Percentiles rank a stretch among this genome's conserved stretches.
Evolutionary conservation across 2,113 vertebrate genomes (phyloP).

Genomic region (Myrmecobius fasciatus): DNA sequence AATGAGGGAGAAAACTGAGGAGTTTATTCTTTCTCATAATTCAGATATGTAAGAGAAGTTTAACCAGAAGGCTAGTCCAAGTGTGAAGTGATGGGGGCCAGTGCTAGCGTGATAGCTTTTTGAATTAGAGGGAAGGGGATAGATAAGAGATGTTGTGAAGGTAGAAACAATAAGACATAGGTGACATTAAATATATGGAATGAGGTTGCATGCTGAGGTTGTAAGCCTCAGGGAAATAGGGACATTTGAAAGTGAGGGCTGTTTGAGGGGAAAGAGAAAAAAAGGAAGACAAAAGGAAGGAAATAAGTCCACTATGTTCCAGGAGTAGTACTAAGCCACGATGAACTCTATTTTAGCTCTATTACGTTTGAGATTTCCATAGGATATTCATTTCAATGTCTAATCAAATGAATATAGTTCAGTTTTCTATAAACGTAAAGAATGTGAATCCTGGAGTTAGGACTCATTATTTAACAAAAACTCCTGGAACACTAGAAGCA

Average conservation of each 20-base stretch:
- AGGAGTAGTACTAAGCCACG: not conserved
- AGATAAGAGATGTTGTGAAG: not conserved
- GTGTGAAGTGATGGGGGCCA: not conserved
- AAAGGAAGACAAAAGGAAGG: not conserved
- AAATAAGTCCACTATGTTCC: not conserved
- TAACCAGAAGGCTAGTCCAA: not conserved
- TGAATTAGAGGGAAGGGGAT: not conserved
- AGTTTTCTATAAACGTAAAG: not conserved
- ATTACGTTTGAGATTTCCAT: not conserved
- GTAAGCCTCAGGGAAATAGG: not conserved
- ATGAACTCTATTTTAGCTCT: not conserved
- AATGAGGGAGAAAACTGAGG: not conserved
- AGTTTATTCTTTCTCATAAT: not conserved
- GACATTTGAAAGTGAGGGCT: not conserved
- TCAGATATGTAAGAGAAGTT: too few relatives aligned
- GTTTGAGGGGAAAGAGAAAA: not conserved
- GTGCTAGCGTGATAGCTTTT: too few relatives aligned
- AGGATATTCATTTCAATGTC: not conserved
- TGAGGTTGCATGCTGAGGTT: not conserved
- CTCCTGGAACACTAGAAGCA: not conserved
- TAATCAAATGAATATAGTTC: not conserved
- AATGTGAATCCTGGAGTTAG: not conserved
- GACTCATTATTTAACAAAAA: not conserved
- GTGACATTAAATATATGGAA: not conserved
- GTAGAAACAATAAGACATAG: not conserved